Conservation (phyloP, 2,797 vertebrate species). For the Macroramphosus scolopax region DNA sequence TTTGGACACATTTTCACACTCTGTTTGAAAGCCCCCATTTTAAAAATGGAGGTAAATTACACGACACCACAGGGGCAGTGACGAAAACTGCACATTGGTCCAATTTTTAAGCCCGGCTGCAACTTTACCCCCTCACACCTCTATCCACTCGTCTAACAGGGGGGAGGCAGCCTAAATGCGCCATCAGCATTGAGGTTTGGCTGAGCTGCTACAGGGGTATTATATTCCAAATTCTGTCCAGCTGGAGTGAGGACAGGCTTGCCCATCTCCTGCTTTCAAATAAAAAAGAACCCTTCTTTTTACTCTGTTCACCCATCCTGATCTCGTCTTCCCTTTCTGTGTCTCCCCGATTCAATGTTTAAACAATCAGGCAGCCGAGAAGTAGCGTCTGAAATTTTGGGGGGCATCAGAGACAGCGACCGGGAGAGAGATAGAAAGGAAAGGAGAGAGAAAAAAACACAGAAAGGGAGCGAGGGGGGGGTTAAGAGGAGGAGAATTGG, state of each 20-base stretch:
- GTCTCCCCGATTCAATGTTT: conserved; percentile 51
- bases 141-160: conserved; percentile 56
- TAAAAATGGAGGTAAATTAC: conserved; percentile 72
- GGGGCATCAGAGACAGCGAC: conserved; percentile 31
- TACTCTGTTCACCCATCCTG: conserved; percentile 33
- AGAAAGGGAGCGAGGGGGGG: conserved; percentile 18
- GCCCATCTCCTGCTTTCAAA: conserved; percentile 50
- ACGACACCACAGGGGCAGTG: conserved; percentile 63
- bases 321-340: conserved; percentile 24
- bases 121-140: conserved; percentile 31
- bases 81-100: conserved; percentile 64
- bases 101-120: conserved; percentile 61
- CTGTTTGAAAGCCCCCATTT: conserved; percentile 75
- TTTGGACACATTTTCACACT: conserved; percentile 76
- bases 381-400: conserved; percentile 50
- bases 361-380: conserved; percentile 57
- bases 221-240: conserved; percentile 77
- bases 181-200: conserved; percentile 69
- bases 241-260: conserved; percentile 60
- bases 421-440: too few relatives aligned
- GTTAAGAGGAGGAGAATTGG: conserved; percentile 19
- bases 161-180: conserved; percentile 59
- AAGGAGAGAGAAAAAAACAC: conserved; percentile 10
- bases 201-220: conserved; percentile 65
- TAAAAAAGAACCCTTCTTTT: conserved; percentile 40